phyloP scores from a whole-genome alignment of 2,797 vertebrate species.

The Aeoliscus strigatus region DNA sequence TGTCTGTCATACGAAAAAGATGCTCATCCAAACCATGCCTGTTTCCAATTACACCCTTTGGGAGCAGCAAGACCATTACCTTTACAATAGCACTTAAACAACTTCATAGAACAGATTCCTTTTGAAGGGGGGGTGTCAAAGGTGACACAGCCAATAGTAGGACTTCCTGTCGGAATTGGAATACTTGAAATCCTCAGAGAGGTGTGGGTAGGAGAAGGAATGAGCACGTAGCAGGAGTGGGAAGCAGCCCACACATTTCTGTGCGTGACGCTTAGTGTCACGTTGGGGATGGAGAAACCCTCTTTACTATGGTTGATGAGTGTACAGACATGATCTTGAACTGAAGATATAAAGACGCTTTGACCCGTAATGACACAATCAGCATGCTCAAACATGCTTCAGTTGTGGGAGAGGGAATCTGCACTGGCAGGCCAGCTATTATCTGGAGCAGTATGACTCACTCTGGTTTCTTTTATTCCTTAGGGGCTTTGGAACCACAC shows the following conservation, averaged over 20 bases:
- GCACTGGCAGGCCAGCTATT: constrained; percentile 11
- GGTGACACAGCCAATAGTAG: constrained; percentile 31
- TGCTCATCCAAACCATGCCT: constrained; percentile 11
- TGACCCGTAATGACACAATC: constrained; percentile 11
- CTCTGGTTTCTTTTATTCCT: constrained; percentile 26
- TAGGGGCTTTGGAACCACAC: constrained; percentile 3
- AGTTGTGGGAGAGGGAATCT: constrained; percentile 22
- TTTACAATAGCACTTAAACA: constrained; percentile 35
- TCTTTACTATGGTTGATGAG: background rate
- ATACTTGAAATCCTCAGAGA: constrained; percentile 67
- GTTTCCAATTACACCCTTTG: constrained; percentile 36
- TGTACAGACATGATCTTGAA: constrained; percentile 1
- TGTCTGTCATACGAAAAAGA: background rate
- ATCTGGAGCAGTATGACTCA: constrained; percentile 47
- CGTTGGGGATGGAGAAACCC: background rate
- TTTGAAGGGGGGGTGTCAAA: constrained; percentile 39
- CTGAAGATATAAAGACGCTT: background rate
- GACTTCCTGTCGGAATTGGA: constrained; percentile 52
- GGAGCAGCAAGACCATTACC: constrained; percentile 1
- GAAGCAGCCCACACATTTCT: constrained; percentile 43
- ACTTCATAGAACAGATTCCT: constrained; percentile 32
- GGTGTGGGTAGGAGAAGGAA: constrained; percentile 45
- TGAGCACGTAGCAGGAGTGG: constrained; percentile 23
- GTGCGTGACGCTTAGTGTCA: constrained; percentile 13
- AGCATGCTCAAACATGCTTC: constrained; percentile 38